Evolutionary conservation across 2,888 invertebrate species (phyloP).

Genomic region (Leucoma salicis): DNA sequence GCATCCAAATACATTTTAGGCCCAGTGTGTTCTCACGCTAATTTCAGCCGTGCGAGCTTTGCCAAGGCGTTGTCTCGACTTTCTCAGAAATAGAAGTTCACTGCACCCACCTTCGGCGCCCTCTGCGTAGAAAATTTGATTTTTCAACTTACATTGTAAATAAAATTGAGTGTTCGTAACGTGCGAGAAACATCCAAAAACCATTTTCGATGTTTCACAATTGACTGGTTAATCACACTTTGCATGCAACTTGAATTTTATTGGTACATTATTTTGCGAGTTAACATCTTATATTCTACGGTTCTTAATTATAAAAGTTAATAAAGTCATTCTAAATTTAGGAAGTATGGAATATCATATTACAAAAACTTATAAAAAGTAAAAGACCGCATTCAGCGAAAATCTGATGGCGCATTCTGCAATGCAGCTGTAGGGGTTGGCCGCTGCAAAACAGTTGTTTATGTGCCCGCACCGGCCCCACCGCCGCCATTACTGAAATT

Average conservation of each 20-base stretch:
- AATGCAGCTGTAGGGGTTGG: constrained; percentile 31
- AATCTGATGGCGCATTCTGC: constrained; percentile 34
- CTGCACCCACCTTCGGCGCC: constrained; percentile 56
- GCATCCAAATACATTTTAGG: constrained; percentile 25
- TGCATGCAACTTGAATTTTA: constrained; percentile 24
- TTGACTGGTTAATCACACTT: constrained; percentile 20
- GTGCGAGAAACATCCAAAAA: constrained; percentile 24
- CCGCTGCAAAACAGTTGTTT: constrained; percentile 48
- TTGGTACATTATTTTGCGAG: constrained; percentile 18
- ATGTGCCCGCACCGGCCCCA: constrained; percentile 27
- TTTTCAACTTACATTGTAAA: constrained; percentile 39
- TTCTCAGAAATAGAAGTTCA: constrained; percentile 59
- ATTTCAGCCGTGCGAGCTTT: constrained; percentile 56
- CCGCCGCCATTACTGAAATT: constrained; percentile 31
- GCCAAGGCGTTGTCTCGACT: constrained; percentile 67
- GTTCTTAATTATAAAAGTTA: constrained; percentile 3
- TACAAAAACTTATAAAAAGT: too few relatives aligned
- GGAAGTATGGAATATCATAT: too few relatives aligned
- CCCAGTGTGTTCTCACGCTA: constrained; percentile 53
- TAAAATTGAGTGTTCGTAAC: constrained; percentile 19
- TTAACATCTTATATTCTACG: constrained; percentile 2
- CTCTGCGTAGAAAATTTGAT: constrained; percentile 52
- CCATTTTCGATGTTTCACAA: not conserved
- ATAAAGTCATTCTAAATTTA: too few relatives aligned
- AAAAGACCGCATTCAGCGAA: constrained; percentile 32